phyloP scores from a whole-genome alignment of 2,888 invertebrate genomes.

The Embidobia sp. region DNA sequence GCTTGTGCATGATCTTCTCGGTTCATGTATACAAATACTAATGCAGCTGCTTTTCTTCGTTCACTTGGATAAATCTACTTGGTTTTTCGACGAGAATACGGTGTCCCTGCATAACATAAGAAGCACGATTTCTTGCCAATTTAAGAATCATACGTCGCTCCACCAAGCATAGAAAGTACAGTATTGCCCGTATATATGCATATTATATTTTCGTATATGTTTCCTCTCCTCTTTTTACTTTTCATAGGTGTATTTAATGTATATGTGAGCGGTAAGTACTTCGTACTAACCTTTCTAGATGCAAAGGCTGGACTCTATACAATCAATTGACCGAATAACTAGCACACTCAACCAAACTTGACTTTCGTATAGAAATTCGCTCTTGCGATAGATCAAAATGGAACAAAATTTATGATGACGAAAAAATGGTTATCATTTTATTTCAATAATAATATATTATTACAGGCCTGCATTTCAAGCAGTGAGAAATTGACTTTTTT shows the following conservation, averaged over 20 bases:
- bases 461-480: no score
- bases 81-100: constrained; percentile 56
- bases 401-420: constrained; percentile 12
- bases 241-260: constrained; percentile 50
- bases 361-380: constrained; percentile 40
- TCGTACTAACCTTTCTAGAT: constrained; percentile 52
- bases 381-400: constrained; percentile 30
- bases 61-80: constrained; percentile 64
- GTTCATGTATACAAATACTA: constrained; percentile 55
- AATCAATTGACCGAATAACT: constrained; percentile 72
- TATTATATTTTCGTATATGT: constrained; percentile 62
- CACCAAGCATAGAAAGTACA: constrained; percentile 60
- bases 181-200: constrained; percentile 60
- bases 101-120: constrained; percentile 60
- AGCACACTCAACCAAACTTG: constrained; percentile 68
- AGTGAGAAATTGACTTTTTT: no score
- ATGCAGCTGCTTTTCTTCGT: constrained; percentile 63
- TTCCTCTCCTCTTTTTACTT: constrained; percentile 50
- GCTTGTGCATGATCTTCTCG: constrained; percentile 16
- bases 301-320: constrained; percentile 61
- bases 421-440: no score
- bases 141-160: constrained; percentile 65
- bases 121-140: constrained; percentile 66
- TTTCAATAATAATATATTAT: no score
- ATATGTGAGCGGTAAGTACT: constrained; percentile 60